Conservation (phyloP, 2,888 invertebrate genomes). For the Syrista parreyssii region DNA sequence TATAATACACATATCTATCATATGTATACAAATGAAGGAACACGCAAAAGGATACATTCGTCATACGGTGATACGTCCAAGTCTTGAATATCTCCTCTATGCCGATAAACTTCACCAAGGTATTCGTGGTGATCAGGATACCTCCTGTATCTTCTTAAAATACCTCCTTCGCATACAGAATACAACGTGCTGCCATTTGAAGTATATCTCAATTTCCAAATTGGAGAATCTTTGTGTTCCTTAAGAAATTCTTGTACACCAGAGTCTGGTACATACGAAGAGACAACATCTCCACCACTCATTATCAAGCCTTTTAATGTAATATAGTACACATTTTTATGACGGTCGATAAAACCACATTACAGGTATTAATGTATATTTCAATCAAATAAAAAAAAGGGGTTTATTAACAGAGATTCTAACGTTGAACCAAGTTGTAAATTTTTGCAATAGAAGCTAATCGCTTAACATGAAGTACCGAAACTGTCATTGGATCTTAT, state of each 20-base stretch:
- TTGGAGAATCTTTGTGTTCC: constrained; percentile 61
- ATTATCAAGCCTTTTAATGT: constrained; percentile 61
- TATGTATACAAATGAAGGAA: constrained; percentile 5
- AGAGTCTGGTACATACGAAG: constrained; percentile 65
- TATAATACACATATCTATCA: background rate
- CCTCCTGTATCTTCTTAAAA: constrained; percentile 64
- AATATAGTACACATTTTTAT: constrained; percentile 1
- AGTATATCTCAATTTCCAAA: constrained; percentile 67
- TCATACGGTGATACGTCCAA: constrained; percentile 68
- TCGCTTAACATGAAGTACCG: background rate
- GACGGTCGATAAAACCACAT: background rate
- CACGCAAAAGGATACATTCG: constrained; percentile 66
- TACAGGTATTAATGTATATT: background rate
- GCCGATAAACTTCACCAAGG: constrained; percentile 66
- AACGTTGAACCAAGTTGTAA: background rate
- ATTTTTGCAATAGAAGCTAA: background rate
- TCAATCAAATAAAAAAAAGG: background rate
- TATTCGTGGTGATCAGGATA: constrained; percentile 67
- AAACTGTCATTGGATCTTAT: background rate
- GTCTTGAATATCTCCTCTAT: constrained; percentile 67
- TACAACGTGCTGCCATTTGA: constrained; percentile 66
- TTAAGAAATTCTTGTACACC: constrained; percentile 64
- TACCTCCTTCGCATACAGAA: constrained; percentile 65
- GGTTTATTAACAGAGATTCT: background rate
- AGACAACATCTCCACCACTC: constrained; percentile 65